These are phyloP conservation scores for Remorina albescens DNA, from an alignment of 2,797 vertebrate genomes.

Conservation along the genomic window DNA sequence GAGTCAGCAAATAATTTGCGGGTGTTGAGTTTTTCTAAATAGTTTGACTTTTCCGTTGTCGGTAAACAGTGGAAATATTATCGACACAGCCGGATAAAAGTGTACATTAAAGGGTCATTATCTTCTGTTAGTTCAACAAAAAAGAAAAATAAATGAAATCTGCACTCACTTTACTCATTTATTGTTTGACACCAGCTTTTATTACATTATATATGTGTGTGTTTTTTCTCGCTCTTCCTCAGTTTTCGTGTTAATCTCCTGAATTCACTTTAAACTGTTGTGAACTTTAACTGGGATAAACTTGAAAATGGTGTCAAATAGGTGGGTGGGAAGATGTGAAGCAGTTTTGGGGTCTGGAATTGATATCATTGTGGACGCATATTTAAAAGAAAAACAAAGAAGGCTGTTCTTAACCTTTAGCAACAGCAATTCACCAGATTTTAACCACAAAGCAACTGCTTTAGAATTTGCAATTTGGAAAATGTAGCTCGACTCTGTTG, in stretches of 20 bases:
- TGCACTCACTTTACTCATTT: background rate
- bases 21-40: background rate
- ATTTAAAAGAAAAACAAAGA: conserved; percentile 53
- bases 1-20: background rate
- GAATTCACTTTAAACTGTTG: background rate
- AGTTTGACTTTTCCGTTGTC: background rate
- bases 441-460: conserved; percentile 19
- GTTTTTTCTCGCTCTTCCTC: background rate
- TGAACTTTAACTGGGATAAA: background rate
- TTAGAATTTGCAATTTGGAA: conserved; percentile 35
- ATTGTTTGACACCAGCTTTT: too few species aligned
- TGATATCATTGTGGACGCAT: conserved; percentile 21
- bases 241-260: background rate
- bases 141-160: background rate
- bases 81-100: background rate
- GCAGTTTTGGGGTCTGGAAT: background rate
- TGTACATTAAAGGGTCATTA: background rate
- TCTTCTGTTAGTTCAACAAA: too few species aligned
- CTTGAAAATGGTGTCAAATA: background rate
- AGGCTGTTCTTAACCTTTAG: conserved; percentile 13
- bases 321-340: background rate
- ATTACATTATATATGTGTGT: background rate
- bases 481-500: conserved; percentile 19
- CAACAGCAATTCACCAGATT: conserved; percentile 13
- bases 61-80: background rate